Base-by-base conservation (phyloP, 2,797 vertebrate genomes). In the Chrysolophus pictus region DNA sequence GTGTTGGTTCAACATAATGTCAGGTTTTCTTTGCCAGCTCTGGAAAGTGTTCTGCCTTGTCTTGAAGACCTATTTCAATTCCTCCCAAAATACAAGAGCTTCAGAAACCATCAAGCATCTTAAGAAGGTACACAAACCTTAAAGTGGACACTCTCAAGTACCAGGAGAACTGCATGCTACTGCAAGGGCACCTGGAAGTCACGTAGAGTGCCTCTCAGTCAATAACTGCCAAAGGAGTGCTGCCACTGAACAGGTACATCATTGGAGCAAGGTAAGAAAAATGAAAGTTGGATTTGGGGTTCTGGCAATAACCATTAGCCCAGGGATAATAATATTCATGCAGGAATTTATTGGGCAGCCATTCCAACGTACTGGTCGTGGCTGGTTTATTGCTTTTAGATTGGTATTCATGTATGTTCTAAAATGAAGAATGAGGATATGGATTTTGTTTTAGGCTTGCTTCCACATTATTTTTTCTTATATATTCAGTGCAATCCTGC, bases 361-460 rank as follows among this genome's bases (percentile, higher is more conserved):
- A 24, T 60, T 79, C 33, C 37, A 62, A 35, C 16, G 22, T 64
- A 47, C 23, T 63, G 14, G 5, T 55, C 0, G 0, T 82, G 33
- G 14, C 29, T 71, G 9, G 14, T 84, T 90, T 90, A 68, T 91
- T 71, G 59, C 39, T 73, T 88, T 84, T 73, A 65, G 35, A 73
- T 53, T 64, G 24, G 3, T 77, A 78, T 74, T 89, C 35, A n/a
- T 59, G 17, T 10, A 56, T 22, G 11, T 47, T 89, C 78, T 69
- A 22, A 42, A 64, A 70, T 80, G 58, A 2, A 51, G 4, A 94
- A 76, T 44, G 31, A 70, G 75, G 6, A 69, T 41, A 5, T 76
- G 13, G 4, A 22, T 42, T 69, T 84, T 49, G 63, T 64, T 56
- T 60, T 18, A 5, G 14, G 18, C 6, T 87, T 69, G 4, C 8